Evolutionary conservation across 2,888 invertebrate species (phyloP).

Genomic region (Entomobrya multifasciata): DNA sequence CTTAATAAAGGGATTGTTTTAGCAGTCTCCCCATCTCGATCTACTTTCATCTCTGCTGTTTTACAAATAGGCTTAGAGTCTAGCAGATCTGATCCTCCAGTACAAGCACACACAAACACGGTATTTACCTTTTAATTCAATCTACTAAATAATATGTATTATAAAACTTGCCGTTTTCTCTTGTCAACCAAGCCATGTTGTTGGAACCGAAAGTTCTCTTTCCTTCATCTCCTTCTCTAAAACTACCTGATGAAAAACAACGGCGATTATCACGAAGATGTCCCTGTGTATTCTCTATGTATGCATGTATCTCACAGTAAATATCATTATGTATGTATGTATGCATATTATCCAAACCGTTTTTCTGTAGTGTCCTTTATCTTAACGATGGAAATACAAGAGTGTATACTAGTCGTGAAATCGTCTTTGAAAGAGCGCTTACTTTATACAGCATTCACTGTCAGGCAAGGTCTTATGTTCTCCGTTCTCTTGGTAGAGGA

Average conservation of each 20-base stretch:
- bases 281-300: not conserved
- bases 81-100: not conserved
- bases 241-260: too few species aligned
- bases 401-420: constrained; percentile 6
- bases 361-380: constrained; percentile 1
- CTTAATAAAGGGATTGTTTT: too few species aligned
- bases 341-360: not conserved
- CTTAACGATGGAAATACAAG: constrained; percentile 12
- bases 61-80: not conserved
- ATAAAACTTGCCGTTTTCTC: not conserved
- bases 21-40: not conserved
- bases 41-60: constrained; percentile 1
- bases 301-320: not conserved
- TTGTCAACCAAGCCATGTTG: too few species aligned
- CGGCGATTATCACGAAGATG: not conserved
- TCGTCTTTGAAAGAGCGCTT: not conserved
- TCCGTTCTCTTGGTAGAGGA: too few species aligned
- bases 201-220: too few species aligned
- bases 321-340: not conserved
- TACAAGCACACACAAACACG: not conserved
- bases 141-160: constrained; percentile 4
- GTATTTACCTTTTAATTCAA: constrained; percentile 14
- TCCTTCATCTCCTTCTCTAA: not conserved
- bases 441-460: too few species aligned
- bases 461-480: too few species aligned